Base-by-base conservation (phyloP, 2,797 vertebrate genomes). In the Gadopsis marmoratus region DNA sequence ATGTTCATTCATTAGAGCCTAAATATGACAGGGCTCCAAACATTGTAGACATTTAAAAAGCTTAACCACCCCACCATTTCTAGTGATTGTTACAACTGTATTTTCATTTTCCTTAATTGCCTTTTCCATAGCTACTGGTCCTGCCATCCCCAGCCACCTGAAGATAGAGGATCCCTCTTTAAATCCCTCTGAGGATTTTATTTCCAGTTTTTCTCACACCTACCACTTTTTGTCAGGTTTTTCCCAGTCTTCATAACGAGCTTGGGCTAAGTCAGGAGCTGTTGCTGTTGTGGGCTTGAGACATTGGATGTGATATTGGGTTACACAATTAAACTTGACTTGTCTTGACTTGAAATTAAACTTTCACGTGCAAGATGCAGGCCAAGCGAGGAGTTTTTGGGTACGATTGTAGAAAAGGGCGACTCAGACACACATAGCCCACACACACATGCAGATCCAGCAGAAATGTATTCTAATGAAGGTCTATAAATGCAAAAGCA, bases 261-360 rank as follows among this genome's bases (percentile, higher is more conserved):
- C 26, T 13, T 23, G 7, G 21, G 21, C 37, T 31, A 39, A 26
- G 63, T 54, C 26, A 47, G 51, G 33, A 84, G 64, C 16, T 13
- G 47, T 33, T 45, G 50, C 23, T 70, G 26, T 43, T 58, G 17
- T 37, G 51, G 16, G 60, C 51, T 71, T 43, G 74, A 79, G 51
- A 61, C 29, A 56, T 3, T 45, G 33, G 70, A 79, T 77, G 37
- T 47, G 60, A 84, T 70, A 76, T 62, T 16, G 12, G 55, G 48
- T 71, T 41, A 29, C 26, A 71, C 78, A 86, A 85, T 77, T 73
- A 74, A 74, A 82, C 60, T 45, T 87, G 64, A 89, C 84, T 86
- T 35, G 60, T 53, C 72, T 86, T 67, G 82, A 91, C 82, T 83
- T 68, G 21, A 79, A 85, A 91, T 91, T 50, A 90, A 90, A 87